phyloP scores from a whole-genome alignment of 2,113 vertebrate species.

The Platichthys stellatus region DNA sequence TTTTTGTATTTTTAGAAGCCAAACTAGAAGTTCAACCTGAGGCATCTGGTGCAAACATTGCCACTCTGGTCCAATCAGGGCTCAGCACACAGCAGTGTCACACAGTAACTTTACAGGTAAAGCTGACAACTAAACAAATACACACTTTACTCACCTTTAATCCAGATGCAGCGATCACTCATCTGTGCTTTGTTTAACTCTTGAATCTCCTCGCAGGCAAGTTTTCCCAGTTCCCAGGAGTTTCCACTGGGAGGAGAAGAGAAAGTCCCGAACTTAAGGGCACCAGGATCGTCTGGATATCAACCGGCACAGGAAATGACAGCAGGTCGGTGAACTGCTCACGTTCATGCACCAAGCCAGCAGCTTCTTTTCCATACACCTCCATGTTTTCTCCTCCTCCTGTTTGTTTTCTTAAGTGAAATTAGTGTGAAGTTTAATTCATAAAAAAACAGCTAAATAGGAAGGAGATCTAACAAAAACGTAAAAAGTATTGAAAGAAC shows the following conservation, averaged over 20 bases:
- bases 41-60: slow-evolving; percentile 61
- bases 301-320: slow-evolving; percentile 17
- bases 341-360: neutral
- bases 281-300: slow-evolving; percentile 35
- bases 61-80: slow-evolving; percentile 65
- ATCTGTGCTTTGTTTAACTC: neutral
- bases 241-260: slow-evolving; percentile 23
- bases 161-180: neutral
- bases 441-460: too few relatives aligned
- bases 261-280: slow-evolving; percentile 1
- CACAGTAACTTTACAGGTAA: slow-evolving; percentile 75
- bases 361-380: slow-evolving; percentile 42
- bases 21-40: slow-evolving; percentile 39
- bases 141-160: neutral
- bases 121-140: neutral
- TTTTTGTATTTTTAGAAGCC: slow-evolving; percentile 54
- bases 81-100: slow-evolving; percentile 59
- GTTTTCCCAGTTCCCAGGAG: slow-evolving; percentile 21
- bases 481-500: too few relatives aligned
- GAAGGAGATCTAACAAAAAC: too few relatives aligned
- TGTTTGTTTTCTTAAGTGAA: too few relatives aligned
- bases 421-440: too few relatives aligned
- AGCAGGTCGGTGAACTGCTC: slow-evolving; percentile 42
- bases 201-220: slow-evolving; percentile 39
- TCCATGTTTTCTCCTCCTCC: neutral